Conservation (phyloP, 2,888 invertebrate genomes). For the Erebia palarica region DNA sequence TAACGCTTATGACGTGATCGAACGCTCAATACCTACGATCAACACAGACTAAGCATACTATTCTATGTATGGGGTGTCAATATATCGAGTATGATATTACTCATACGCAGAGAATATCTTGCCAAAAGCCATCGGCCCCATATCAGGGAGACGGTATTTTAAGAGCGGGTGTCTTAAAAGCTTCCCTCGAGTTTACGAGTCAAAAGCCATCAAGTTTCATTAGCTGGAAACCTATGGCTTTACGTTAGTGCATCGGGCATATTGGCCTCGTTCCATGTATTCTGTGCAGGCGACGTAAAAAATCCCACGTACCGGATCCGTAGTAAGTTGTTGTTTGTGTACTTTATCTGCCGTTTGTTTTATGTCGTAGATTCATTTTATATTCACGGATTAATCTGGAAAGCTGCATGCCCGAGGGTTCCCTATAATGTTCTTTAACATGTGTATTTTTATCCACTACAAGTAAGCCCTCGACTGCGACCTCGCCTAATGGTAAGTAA, state of each 20-base stretch:
- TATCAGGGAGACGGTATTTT: constrained; percentile 11
- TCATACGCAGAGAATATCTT: background rate
- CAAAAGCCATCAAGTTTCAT: constrained; percentile 19
- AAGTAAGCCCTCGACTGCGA: no score
- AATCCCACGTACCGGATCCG: background rate
- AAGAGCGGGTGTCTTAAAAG: constrained; percentile 20
- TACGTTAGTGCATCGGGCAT: constrained; percentile 16
- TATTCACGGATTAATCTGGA: background rate
- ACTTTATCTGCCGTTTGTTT: background rate
- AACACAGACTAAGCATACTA: no score
- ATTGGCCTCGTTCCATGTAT: constrained; percentile 17
- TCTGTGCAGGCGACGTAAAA: background rate
- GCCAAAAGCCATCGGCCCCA: constrained; percentile 8
- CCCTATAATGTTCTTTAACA: no score
- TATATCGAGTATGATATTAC: background rate
- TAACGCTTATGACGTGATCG: no score
- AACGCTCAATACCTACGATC: no score
- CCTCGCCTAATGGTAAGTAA: no score
- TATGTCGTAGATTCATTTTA: background rate
- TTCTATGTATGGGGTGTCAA: background rate
- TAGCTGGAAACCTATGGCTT: constrained; percentile 19
- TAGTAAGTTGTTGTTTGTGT: constrained; percentile 1
- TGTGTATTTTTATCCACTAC: no score
- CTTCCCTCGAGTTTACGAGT: constrained; percentile 19
- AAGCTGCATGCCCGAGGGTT: no score